These are phyloP conservation scores for Orthosia gracilis DNA, from an alignment of 2,888 invertebrate genomes.

Conservation along the genomic window DNA sequence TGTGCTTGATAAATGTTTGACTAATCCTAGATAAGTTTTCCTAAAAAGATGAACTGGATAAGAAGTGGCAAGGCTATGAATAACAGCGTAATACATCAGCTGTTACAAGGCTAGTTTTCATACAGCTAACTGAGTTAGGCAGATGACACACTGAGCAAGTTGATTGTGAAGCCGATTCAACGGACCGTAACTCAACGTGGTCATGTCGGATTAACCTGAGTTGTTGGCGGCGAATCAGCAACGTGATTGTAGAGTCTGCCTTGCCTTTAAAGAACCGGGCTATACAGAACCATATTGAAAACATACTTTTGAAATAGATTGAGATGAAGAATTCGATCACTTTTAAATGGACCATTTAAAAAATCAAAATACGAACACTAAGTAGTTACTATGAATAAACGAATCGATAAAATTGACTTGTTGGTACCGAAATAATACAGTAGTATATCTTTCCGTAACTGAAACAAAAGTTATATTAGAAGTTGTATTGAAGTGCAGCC, in stretches of 20 bases:
- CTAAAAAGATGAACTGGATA: conserved; percentile 34
- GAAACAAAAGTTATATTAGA: conserved; percentile 1
- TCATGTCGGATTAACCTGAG: conserved; percentile 51
- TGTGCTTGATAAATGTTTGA: conserved; percentile 33
- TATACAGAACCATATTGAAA: not conserved
- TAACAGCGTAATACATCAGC: conserved; percentile 39
- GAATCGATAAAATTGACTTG: not conserved
- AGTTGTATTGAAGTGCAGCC: not conserved
- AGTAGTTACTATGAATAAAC: not conserved
- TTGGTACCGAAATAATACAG: not conserved
- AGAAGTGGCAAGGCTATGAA: conserved; percentile 18
- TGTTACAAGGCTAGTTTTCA: conserved; percentile 29
- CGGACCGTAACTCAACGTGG: conserved; percentile 29
- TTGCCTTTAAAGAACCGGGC: not conserved
- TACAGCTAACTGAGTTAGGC: conserved; percentile 6
- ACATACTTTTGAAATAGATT: not conserved
- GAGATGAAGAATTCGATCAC: not conserved
- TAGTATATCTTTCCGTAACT: not conserved
- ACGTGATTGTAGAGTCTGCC: conserved; percentile 15
- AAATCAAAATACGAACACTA: no score
- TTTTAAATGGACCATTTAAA: no score
- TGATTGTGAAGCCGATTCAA: conserved; percentile 44
- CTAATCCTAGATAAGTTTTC: conserved; percentile 12
- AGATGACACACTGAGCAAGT: conserved; percentile 45
- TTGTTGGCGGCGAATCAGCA: conserved; percentile 40